Conservation (phyloP, 23 tunicate species). For the Botrylloides violaceus region DNA sequence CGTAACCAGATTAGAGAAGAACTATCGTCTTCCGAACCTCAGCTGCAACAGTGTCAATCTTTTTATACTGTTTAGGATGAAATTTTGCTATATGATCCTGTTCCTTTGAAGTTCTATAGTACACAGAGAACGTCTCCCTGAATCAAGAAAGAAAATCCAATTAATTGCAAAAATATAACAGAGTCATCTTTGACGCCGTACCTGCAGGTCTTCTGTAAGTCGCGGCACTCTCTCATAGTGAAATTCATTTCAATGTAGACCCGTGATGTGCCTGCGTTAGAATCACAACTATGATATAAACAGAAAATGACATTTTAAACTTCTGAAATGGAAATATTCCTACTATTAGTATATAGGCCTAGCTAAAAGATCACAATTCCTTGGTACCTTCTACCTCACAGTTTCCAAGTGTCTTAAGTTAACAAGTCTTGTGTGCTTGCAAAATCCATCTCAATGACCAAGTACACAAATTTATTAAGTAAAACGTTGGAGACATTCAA, state of each 20-base stretch:
- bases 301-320: too few relatives aligned
- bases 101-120: conserved; percentile 26
- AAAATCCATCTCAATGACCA: too few relatives aligned
- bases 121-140: conserved; percentile 68
- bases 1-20: too few relatives aligned
- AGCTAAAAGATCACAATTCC: neutral
- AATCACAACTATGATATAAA: too few relatives aligned
- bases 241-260: conserved; percentile 54
- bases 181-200: neutral
- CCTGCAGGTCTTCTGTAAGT: conserved; percentile 51
- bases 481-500: too few relatives aligned
- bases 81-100: neutral
- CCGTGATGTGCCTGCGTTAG: conserved; percentile 30
- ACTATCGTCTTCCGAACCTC: too few relatives aligned
- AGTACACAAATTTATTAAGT: too few relatives aligned
- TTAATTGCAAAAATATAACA: neutral
- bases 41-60: conserved; percentile 79
- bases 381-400: too few relatives aligned
- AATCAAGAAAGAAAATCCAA: conserved; percentile 1
- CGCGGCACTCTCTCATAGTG: conserved; percentile 75
- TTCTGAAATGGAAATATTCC: neutral
- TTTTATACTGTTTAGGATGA: conserved; percentile 17
- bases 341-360: neutral
- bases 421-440: too few relatives aligned
- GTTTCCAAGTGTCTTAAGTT: too few relatives aligned